These are phyloP conservation scores for Ligdia adustata DNA, from an alignment of 2,888 invertebrate species.

Conservation along the genomic window DNA sequence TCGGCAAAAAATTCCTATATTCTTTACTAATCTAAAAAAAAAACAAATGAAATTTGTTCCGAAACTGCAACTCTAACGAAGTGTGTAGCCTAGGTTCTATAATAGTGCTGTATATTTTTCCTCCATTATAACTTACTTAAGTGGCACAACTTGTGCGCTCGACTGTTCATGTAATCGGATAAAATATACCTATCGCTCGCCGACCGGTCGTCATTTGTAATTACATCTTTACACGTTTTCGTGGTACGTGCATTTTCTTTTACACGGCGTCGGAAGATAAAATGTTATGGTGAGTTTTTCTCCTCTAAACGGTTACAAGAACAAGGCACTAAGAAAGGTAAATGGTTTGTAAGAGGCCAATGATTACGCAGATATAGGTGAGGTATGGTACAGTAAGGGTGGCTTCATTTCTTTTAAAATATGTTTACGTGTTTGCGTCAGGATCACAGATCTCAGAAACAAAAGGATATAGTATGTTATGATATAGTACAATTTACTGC, in stretches of 20 bases:
- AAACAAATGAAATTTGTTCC: too few relatives aligned
- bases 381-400: background rate
- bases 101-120: too few relatives aligned
- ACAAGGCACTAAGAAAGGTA: constrained; percentile 25
- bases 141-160: constrained; percentile 18
- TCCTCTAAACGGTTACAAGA: constrained; percentile 21
- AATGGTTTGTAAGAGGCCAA: constrained; percentile 19
- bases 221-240: constrained; percentile 55
- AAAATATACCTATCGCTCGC: constrained; percentile 69
- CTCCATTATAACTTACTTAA: constrained; percentile 4
- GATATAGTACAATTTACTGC: too few relatives aligned
- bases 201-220: constrained; percentile 67
- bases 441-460: too few relatives aligned
- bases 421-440: too few relatives aligned
- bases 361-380: constrained; percentile 8
- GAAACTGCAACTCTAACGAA: too few relatives aligned
- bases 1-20: too few relatives aligned
- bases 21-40: too few relatives aligned
- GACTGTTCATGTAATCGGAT: constrained; percentile 65
- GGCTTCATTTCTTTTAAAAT: constrained; percentile 3
- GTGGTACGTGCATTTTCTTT: constrained; percentile 41
- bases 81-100: too few relatives aligned
- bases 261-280: constrained; percentile 32
- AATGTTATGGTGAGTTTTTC: constrained; percentile 34
- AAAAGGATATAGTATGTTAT: too few relatives aligned